A percentile compares a stretch with the other conserved stretches of the same genome.
Evolutionary conservation across 64 coral and sea anemone genomes (phyloP).

Genomic region (Platygyra sinensis): DNA sequence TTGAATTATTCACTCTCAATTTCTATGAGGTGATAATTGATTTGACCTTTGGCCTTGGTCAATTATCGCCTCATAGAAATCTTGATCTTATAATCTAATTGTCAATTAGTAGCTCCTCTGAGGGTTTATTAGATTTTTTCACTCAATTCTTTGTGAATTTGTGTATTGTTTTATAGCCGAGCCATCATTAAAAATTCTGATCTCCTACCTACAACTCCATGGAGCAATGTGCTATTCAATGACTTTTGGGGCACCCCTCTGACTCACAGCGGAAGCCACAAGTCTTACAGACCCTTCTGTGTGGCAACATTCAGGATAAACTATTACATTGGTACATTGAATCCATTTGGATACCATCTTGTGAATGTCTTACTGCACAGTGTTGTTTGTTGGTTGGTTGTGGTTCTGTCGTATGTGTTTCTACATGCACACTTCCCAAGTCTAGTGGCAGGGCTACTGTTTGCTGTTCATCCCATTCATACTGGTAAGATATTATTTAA

Average conservation of each 20-base stretch:
- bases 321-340: conserved; percentile 63
- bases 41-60: too few relatives aligned
- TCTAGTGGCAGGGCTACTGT: conserved; percentile 70
- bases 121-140: too few relatives aligned
- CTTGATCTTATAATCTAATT: too few relatives aligned
- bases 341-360: conserved; percentile 88
- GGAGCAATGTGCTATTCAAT: conserved; percentile 87
- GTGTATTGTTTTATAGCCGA: conserved; percentile 56
- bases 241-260: conserved; percentile 99
- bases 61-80: too few relatives aligned
- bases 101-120: too few relatives aligned
- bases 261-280: conserved; percentile 95
- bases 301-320: conserved; percentile 93
- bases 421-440: conserved; percentile 60
- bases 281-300: conserved; percentile 94
- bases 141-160: not conserved
- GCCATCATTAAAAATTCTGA: conserved; percentile 94
- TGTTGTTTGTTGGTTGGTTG: conserved; percentile 70
- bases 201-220: conserved; percentile 78
- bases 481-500: conserved; percentile 62
- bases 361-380: conserved; percentile 84
- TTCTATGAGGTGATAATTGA: too few relatives aligned
- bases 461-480: conserved; percentile 95
- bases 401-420: conserved; percentile 60
- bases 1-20: too few relatives aligned